Evolutionary conservation across 2,113 vertebrate species (phyloP).

Genomic region (Lycocorax pyrrhopterus): DNA sequence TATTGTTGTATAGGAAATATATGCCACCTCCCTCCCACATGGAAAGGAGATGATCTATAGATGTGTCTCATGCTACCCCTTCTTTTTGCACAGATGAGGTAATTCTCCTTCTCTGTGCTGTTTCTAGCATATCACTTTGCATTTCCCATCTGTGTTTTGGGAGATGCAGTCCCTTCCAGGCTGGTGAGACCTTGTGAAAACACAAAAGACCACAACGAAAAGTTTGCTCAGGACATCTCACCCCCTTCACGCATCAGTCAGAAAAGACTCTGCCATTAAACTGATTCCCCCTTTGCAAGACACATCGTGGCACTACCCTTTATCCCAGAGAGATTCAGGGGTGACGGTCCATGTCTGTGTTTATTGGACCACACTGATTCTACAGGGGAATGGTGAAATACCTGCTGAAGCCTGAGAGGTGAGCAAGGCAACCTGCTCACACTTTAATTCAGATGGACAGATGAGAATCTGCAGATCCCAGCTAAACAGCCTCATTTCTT

Average conservation of each 20-base stretch:
- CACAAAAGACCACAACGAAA: background rate
- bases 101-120: background rate
- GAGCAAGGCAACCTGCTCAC: background rate
- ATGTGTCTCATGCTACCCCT: background rate
- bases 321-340: background rate
- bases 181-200: background rate
- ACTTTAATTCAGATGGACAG: background rate
- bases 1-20: slow-evolving; percentile 62
- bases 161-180: background rate
- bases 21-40: slow-evolving; percentile 50
- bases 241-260: background rate
- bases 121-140: background rate
- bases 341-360: too few species aligned
- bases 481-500: background rate
- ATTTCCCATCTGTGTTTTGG: background rate
- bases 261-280: background rate
- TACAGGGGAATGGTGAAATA: background rate
- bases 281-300: background rate
- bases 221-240: background rate
- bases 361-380: background rate
- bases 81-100: background rate
- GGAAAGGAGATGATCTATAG: slow-evolving; percentile 12
- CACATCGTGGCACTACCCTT: background rate
- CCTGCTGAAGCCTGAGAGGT: background rate
- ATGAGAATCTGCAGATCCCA: background rate